phyloP scores from a whole-genome alignment of 2,888 invertebrate genomes.

The Luperina nickerlii region DNA sequence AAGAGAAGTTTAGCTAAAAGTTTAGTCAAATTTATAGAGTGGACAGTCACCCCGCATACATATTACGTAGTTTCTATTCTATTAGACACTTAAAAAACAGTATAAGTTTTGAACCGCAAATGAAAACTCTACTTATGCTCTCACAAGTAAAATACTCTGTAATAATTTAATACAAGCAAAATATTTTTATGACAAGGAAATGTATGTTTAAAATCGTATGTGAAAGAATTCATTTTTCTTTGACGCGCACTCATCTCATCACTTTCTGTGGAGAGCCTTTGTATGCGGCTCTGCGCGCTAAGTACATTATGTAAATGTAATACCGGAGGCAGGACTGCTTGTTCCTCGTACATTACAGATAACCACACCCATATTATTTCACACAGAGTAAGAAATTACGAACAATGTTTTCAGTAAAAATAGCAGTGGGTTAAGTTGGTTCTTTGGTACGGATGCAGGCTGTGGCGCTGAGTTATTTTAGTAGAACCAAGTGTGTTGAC shows the following conservation, averaged over 20 bases:
- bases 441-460: conserved; percentile 42
- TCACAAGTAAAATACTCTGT: conserved; percentile 73
- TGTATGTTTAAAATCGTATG: conserved; percentile 69
- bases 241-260: conserved; percentile 77
- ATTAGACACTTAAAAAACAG: conserved; percentile 63
- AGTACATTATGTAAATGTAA: conserved; percentile 89
- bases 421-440: conserved; percentile 24
- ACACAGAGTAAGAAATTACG: conserved; percentile 67
- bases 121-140: conserved; percentile 68
- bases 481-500: conserved; percentile 49
- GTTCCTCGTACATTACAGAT: conserved; percentile 78
- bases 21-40: conserved; percentile 43
- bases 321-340: conserved; percentile 82
- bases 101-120: conserved; percentile 71
- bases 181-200: conserved; percentile 69
- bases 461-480: conserved; percentile 63
- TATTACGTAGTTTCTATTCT: conserved; percentile 57
- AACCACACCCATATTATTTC: conserved; percentile 83
- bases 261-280: conserved; percentile 82
- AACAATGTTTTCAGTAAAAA: conserved; percentile 33
- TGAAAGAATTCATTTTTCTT: conserved; percentile 80
- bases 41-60: conserved; percentile 45
- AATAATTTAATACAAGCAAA: conserved; percentile 79
- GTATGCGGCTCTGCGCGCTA: conserved; percentile 84
- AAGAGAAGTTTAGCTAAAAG: conserved; percentile 32